Base-by-base conservation (phyloP, 2,888 invertebrate genomes). In the Micoletzkya japonica region DNA sequence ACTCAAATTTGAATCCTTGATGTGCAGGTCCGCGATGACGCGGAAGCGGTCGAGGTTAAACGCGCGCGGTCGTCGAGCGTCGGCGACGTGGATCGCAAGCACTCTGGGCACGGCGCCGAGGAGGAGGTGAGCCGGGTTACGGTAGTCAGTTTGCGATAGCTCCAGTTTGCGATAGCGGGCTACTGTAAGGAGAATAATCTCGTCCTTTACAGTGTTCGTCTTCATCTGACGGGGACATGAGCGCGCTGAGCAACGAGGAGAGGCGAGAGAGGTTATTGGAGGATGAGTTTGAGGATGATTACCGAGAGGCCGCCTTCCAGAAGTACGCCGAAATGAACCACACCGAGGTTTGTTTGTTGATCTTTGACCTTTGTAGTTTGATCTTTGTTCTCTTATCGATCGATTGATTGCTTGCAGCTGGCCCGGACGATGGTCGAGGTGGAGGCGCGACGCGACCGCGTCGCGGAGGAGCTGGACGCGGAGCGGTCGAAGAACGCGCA, bases 301-400 rank as follows among this genome's bases (percentile, higher is more conserved):
- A 34, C 26, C 57, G 36, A 24, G 57, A 68, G 49, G 30, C 34
- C 57, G 58, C 50, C 49, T 32, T 58, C 58, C 34, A 57, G 14
- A 68, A 68, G 68, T 68, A 58, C 49, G 58, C 32, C 26, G 68
- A 58, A 34, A 68, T 68, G 68, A 58, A 44, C 49, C 68, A 68
- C 17, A 49, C 32, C 4, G 68, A 68, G 68, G 68, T 68, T 54
- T 44, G 36, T 52, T 66, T 54, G 36, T 7, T 49, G 20, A 32
- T 6, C 30, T 14, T 28, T 14, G 39, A 39, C 44, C 28, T 20
- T 50, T 34, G 26, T 30, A 20, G 3, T 32, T 60, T 34, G 30
- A 63, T 49, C 14, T 39, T 24, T 50, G 63, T 24, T 32, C n/a
- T 59, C 4, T 20, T 39, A 30, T 32, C n/a, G 10, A 44, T 28